Conservation (phyloP, 2,797 vertebrate species). For the Tenualosa ilisha region DNA sequence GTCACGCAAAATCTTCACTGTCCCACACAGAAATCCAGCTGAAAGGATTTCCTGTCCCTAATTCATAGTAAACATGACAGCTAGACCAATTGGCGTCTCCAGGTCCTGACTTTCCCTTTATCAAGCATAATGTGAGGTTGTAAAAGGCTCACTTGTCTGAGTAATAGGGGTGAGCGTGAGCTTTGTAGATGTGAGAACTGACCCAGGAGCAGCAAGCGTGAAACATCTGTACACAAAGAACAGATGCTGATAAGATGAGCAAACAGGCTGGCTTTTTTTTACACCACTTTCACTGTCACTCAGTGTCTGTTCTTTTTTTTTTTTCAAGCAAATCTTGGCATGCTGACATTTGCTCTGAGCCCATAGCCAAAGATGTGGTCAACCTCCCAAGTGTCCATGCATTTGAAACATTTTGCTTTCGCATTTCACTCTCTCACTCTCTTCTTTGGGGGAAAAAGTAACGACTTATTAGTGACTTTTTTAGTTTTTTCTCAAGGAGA, state of each 20-base stretch:
- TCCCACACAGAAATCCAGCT: not conserved
- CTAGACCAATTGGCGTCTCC: not conserved
- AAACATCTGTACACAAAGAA: conserved; percentile 63
- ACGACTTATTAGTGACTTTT: not conserved
- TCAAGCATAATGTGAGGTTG: not conserved
- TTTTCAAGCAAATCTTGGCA: not conserved
- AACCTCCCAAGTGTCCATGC: not conserved
- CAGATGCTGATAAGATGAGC: conserved; percentile 56
- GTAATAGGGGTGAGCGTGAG: not conserved
- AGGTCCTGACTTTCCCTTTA: not conserved
- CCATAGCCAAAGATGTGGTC: not conserved
- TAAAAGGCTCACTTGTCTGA: not conserved
- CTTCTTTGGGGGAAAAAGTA: no score
- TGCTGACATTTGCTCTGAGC: not conserved
- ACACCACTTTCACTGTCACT: conserved; percentile 48
- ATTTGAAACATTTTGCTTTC: not conserved
- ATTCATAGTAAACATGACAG: not conserved
- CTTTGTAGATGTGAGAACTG: not conserved
- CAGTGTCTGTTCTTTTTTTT: not conserved
- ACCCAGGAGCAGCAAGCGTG: conserved; percentile 49
- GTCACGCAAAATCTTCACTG: not conserved
- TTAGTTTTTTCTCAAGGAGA: not conserved
- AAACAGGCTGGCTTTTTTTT: conserved; percentile 53
- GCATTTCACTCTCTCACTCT: not conserved
- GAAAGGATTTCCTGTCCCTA: not conserved